Evolutionary conservation across 1,140 invertebrate species (phyloP).

Genomic region (Argopecten irradians): DNA sequence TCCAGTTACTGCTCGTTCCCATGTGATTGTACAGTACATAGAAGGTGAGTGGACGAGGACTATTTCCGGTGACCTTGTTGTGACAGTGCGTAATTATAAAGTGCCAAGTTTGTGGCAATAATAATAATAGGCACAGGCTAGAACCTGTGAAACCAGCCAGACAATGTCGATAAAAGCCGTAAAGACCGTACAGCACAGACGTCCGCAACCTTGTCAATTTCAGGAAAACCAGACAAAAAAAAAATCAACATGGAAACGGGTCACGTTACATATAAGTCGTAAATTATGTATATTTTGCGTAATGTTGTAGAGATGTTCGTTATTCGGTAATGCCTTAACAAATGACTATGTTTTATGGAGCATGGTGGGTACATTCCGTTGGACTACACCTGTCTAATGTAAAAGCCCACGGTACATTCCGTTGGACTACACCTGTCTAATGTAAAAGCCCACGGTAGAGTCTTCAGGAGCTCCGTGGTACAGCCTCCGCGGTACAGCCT

Average conservation of each 20-base stretch:
- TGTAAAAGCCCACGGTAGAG: background rate
- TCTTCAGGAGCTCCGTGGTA: background rate
- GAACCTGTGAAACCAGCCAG: background rate
- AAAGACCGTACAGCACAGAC: background rate
- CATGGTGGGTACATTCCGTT: background rate
- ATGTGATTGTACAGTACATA: background rate
- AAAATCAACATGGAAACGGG: background rate
- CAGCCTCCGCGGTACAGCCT: background rate
- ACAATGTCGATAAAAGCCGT: background rate
- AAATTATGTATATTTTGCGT: background rate
- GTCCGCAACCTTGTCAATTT: background rate
- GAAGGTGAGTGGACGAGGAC: slow-evolving; percentile 3
- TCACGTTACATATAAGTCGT: background rate
- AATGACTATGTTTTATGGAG: background rate
- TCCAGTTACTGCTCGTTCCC: background rate
- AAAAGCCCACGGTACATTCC: background rate
- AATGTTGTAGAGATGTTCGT: no score
- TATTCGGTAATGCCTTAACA: background rate
- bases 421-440: background rate
- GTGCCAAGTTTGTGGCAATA: background rate
- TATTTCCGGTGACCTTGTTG: background rate
- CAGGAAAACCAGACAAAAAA: background rate
- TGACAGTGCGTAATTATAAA: background rate
- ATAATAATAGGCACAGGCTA: background rate
- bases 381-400: background rate